Conservation (phyloP, 1,140 invertebrate species). For the Lethocerus indicus region DNA sequence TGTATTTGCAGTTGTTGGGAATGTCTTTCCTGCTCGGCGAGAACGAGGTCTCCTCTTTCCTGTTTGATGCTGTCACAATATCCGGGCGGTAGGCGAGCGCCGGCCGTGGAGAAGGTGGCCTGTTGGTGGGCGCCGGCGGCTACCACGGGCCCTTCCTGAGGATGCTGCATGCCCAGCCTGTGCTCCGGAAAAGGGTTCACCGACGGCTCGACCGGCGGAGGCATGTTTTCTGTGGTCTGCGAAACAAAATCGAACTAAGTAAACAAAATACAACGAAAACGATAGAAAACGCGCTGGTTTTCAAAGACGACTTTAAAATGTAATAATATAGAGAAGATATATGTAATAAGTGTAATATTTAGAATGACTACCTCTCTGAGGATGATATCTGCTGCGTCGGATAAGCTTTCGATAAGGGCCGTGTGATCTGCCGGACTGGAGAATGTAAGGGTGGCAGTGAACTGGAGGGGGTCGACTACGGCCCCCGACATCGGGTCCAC, state of each 20-base stretch:
- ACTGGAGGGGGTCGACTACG: slow-evolving; percentile 61
- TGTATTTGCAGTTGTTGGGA: slow-evolving; percentile 51
- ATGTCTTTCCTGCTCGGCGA: no score
- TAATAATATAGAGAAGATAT: background rate
- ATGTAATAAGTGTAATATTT: background rate
- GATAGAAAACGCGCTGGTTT: background rate
- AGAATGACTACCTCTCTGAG: slow-evolving; percentile 26
- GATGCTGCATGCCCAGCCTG: slow-evolving; percentile 20
- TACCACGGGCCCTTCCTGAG: no score
- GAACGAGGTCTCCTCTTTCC: no score
- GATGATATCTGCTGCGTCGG: slow-evolving; percentile 57
- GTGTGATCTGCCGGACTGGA: slow-evolving; percentile 53
- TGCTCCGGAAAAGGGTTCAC: slow-evolving; percentile 53
- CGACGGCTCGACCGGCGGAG: slow-evolving; percentile 41
- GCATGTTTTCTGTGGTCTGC: slow-evolving; percentile 16
- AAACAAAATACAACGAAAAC: background rate
- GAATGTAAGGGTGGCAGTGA: slow-evolving; percentile 62
- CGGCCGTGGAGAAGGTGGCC: no score
- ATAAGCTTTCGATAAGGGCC: slow-evolving; percentile 45
- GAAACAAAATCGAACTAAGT: slow-evolving; percentile 5
- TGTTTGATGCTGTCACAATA: no score
- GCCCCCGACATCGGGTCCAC: slow-evolving; percentile 55
- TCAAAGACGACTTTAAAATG: background rate
- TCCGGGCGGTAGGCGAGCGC: no score
- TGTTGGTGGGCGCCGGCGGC: no score